Evolutionary conservation across 1,140 invertebrate species (phyloP).

Genomic region (Heliconius hewitsoni): DNA sequence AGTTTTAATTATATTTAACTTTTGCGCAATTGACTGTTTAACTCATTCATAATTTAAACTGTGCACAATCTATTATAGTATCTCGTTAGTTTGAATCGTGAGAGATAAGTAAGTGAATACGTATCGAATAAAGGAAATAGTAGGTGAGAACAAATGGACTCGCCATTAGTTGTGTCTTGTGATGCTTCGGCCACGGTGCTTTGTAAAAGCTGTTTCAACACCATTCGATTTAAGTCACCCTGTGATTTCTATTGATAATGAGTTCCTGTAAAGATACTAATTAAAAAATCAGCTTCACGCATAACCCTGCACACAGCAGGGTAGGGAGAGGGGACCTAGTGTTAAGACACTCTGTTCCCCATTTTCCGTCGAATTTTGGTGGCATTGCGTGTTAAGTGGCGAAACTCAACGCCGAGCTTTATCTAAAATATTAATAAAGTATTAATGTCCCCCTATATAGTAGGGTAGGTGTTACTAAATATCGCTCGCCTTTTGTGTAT

Average conservation of each 20-base stretch:
- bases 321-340: no score
- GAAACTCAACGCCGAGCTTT: no score
- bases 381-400: no score
- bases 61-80: constrained; percentile 12
- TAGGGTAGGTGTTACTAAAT: no score
- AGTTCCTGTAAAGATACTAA: not conserved
- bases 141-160: constrained; percentile 16
- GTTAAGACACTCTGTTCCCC: no score
- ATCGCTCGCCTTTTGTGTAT: no score
- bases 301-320: no score
- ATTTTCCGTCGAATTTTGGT: no score
- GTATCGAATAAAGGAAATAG: constrained; percentile 9
- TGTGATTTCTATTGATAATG: not conserved
- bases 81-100: constrained; percentile 25
- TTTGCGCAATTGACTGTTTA: not conserved
- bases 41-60: not conserved
- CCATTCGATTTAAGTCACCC: not conserved
- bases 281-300: not conserved
- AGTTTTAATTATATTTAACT: not conserved
- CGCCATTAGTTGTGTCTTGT: not conserved
- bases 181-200: not conserved
- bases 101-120: constrained; percentile 20
- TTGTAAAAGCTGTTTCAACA: not conserved
- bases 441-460: no score
- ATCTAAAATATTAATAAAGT: no score